Evolutionary conservation across 2,888 invertebrate species (phyloP).

Genomic region (Fragum fragum): DNA sequence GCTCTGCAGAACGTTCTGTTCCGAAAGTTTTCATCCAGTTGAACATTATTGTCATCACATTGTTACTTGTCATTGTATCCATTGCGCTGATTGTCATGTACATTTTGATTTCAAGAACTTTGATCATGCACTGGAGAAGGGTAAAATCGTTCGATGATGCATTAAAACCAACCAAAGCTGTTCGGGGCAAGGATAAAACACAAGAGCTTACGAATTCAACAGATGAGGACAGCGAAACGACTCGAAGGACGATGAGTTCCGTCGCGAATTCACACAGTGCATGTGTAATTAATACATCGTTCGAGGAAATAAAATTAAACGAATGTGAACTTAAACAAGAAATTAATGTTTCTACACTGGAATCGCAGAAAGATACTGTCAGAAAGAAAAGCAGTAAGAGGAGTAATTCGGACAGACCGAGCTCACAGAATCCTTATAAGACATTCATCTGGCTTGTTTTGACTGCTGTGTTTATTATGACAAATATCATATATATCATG

Average conservation of each 20-base stretch:
- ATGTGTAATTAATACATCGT: neutral
- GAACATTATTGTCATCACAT: conserved; percentile 2
- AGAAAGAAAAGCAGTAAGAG: neutral
- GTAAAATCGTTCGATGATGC: neutral
- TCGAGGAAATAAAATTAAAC: neutral
- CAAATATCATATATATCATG: conserved; percentile 16
- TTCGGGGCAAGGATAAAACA: neutral
- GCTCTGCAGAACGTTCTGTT: conserved; percentile 37
- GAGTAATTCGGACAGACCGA: neutral
- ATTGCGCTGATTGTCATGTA: conserved; percentile 9
- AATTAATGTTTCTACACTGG: neutral
- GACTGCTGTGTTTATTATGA: conserved; percentile 8
- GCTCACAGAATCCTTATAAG: conserved; percentile 10
- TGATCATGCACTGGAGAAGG: conserved; percentile 11
- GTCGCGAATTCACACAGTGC: neutral
- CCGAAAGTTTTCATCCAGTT: neutral
- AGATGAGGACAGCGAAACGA: neutral
- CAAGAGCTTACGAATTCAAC: neutral
- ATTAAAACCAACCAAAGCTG: neutral
- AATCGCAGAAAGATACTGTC: neutral
- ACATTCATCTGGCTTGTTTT: conserved; percentile 16
- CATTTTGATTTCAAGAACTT: conserved; percentile 1
- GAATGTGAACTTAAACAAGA: neutral
- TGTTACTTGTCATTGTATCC: conserved; percentile 1
- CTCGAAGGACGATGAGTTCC: neutral